Base-by-base conservation (phyloP, 2,797 vertebrate species). In the Sitta carolinensis region DNA sequence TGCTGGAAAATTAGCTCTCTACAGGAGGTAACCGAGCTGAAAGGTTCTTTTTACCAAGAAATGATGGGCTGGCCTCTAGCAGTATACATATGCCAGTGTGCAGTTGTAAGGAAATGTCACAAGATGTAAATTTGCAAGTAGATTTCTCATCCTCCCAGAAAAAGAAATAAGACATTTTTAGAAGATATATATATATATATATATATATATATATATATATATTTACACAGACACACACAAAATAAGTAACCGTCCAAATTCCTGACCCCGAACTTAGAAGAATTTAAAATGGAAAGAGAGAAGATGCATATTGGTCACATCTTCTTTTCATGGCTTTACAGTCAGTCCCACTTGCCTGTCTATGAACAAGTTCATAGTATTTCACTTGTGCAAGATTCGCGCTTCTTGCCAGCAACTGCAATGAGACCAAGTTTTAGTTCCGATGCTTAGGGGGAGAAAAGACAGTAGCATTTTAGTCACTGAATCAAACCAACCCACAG, bases 1-100 rank as follows among this genome's bases (percentile, higher is more conserved):
- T 98, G 97, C 97, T 98, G 98, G 98, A 98, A 98, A 98, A 98
- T 98, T 97, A 97, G 98, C 97, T 98, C 98, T 98, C 98, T 97
- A 95, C 97, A 97, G 98, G 98, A 98, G 97, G 97, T 97, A 97
- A 98, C 96, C 1, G 96, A 98, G 97, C 97, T 98, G 97, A 98
- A 98, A 98, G 98, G 97, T 96, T 97, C 97, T 98, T 98, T 98
- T 98, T 97, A 97, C 95, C 77, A 94, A 97, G 97, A 97, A 97
- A 97, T 95, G 96, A 97, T 86, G 93, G 97, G 96, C 96, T 97
- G 97, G 95, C 96, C 96, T 95, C 97, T 97, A 96, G 95, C 90
- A 89, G 93, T 89, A 36, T 36, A 90, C 78, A 51, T 67, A 83
- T 89, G 84, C 93, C 94, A 87, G 95, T 5, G 9, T 59, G 85